These are phyloP conservation scores for Tryphoninae sp. DNA, from an alignment of 2,888 invertebrate species.

Conservation along the genomic window DNA sequence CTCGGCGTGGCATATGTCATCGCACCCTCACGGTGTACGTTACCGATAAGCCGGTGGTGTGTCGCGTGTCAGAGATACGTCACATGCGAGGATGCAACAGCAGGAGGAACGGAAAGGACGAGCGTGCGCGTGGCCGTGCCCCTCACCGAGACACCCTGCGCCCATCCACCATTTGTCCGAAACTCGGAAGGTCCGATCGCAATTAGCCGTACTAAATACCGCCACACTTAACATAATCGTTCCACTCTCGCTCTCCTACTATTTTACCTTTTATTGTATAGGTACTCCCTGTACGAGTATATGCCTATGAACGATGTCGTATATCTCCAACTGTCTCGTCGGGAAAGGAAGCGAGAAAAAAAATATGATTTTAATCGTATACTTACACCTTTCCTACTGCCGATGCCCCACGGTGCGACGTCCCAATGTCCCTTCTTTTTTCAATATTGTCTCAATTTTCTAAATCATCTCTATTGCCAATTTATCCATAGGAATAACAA, in stretches of 20 bases:
- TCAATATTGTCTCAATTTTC: too few relatives aligned
- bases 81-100: constrained; percentile 63
- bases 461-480: too few relatives aligned
- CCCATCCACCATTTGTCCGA: constrained; percentile 60
- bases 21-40: constrained; percentile 63
- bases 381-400: too few relatives aligned
- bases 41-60: constrained; percentile 69
- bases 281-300: neutral
- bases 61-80: constrained; percentile 75
- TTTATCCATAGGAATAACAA: too few relatives aligned
- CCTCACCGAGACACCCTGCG: neutral
- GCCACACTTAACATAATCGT: constrained; percentile 76
- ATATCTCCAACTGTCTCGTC: neutral
- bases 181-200: constrained; percentile 63
- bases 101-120: constrained; percentile 23
- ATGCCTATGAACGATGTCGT: neutral
- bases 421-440: too few relatives aligned
- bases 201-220: constrained; percentile 77
- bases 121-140: neutral
- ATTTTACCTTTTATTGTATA: neutral
- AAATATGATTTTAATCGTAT: too few relatives aligned
- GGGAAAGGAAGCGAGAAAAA: too few relatives aligned
- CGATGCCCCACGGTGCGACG: too few relatives aligned
- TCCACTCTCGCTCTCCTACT: constrained; percentile 50
- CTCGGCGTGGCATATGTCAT: constrained; percentile 69